Conservation (phyloP, 2,888 invertebrate species). For the Anaspis maculata region DNA sequence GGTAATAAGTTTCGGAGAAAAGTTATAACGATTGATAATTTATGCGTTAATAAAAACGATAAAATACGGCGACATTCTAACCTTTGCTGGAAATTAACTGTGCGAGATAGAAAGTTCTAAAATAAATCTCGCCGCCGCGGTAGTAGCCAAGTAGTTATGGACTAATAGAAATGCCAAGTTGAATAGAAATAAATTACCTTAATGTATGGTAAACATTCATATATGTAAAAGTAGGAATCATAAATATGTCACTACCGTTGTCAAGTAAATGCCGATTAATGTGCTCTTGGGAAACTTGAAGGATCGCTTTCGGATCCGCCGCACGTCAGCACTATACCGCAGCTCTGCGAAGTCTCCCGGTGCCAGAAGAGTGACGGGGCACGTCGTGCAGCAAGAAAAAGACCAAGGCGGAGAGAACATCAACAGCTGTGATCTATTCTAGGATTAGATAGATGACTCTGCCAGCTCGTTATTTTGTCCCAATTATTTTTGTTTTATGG, state of each 20-base stretch:
- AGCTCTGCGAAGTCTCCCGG: conserved; percentile 1
- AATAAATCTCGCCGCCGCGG: conserved; percentile 35
- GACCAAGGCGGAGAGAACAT: conserved; percentile 15
- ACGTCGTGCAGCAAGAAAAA: conserved; percentile 5
- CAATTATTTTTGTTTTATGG: conserved; percentile 40
- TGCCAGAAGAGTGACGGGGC: conserved; percentile 2
- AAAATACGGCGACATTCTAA: conserved; percentile 34
- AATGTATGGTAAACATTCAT: conserved; percentile 46
- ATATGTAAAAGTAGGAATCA: conserved; percentile 42
- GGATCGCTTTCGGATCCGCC: conserved; percentile 26
- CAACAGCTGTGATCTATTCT: conserved; percentile 39
- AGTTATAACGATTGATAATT: conserved; percentile 28
- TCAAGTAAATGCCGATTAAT: conserved; percentile 45
- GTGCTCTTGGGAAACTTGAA: conserved; percentile 42
- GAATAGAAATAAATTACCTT: conserved; percentile 44
- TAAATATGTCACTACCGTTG: conserved; percentile 45
- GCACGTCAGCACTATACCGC: conserved; percentile 20
- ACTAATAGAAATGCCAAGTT: conserved; percentile 44
- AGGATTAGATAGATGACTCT: conserved; percentile 35
- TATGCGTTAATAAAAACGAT: conserved; percentile 30
- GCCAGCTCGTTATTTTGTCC: conserved; percentile 36
- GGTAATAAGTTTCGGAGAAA: conserved; percentile 27
- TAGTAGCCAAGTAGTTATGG: conserved; percentile 39
- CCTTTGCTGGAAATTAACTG: conserved; percentile 34
- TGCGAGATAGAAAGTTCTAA: conserved; percentile 35